These are phyloP conservation scores for Nomada goodeniana DNA, from an alignment of 2,888 invertebrate species.

Conservation along the genomic window DNA sequence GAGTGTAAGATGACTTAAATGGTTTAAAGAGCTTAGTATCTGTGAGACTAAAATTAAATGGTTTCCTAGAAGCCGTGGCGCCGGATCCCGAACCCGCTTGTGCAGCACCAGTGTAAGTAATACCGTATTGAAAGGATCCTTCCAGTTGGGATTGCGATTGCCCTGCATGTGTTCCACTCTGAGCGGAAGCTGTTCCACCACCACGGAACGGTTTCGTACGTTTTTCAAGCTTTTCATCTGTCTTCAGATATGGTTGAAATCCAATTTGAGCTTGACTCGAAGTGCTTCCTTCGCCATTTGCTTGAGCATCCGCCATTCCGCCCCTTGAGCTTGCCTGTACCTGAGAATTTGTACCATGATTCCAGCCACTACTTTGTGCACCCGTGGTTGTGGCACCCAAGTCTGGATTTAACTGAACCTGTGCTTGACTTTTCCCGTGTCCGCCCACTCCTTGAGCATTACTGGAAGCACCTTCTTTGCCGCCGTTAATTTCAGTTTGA, in stretches of 20 bases:
- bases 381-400: slow-evolving; percentile 91
- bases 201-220: slow-evolving; percentile 88
- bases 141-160: slow-evolving; percentile 94
- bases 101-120: slow-evolving; percentile 92
- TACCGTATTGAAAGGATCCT: slow-evolving; percentile 92
- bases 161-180: slow-evolving; percentile 90
- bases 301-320: slow-evolving; percentile 94
- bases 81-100: slow-evolving; percentile 91
- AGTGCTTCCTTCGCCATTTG: slow-evolving; percentile 93
- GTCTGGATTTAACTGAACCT: slow-evolving; percentile 90
- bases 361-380: slow-evolving; percentile 90
- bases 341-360: slow-evolving; percentile 92
- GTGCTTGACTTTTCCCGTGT: slow-evolving; percentile 91
- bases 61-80: slow-evolving; percentile 79
- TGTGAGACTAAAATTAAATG: slow-evolving; percentile 78
- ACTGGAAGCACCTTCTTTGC: slow-evolving; percentile 90
- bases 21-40: slow-evolving; percentile 77
- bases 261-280: slow-evolving; percentile 96
- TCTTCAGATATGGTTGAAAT: slow-evolving; percentile 90
- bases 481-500: slow-evolving; percentile 89
- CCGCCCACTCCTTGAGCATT: slow-evolving; percentile 91
- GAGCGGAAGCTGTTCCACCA: slow-evolving; percentile 91
- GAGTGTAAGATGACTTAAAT: slow-evolving; percentile 70
- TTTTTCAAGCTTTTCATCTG: slow-evolving; percentile 84
- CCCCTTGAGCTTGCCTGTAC: slow-evolving; percentile 93